These are phyloP conservation scores for Strongylocentrotus purpuratus DNA, from an alignment of 35 echinoderm and acorn worm species.

Conservation along the genomic window DNA sequence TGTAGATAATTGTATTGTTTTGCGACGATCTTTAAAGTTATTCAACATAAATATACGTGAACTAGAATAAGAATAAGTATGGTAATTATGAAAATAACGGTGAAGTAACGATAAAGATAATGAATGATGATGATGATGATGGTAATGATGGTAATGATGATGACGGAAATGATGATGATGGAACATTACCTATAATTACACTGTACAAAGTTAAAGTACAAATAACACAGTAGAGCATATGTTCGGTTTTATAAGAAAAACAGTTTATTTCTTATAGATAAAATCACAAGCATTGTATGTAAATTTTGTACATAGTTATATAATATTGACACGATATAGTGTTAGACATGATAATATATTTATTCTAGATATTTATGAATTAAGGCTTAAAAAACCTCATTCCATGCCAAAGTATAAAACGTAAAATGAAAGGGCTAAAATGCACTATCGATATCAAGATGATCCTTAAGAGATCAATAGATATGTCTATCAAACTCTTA, in stretches of 20 bases:
- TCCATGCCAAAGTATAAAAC: not conserved
- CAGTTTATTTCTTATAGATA: constrained; percentile 27
- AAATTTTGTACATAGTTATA: constrained; percentile 27
- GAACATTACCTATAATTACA: too few species aligned
- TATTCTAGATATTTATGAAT: not conserved
- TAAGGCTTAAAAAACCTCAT: not conserved
- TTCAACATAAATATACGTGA: too few species aligned
- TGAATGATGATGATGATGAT: too few species aligned
- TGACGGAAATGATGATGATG: too few species aligned
- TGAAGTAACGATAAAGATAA: too few species aligned
- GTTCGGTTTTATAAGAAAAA: constrained; percentile 36
- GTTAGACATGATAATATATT: not conserved
- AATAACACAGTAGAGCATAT: not conserved
- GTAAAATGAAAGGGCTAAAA: not conserved
- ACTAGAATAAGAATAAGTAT: too few species aligned
- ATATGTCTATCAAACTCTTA: too few species aligned
- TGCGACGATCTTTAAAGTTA: too few species aligned
- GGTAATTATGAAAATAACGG: too few species aligned
- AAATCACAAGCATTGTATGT: constrained; percentile 35
- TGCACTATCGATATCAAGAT: not conserved
- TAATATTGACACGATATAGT: not conserved
- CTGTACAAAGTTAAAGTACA: not conserved
- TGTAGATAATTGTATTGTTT: too few species aligned
- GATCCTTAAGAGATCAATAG: too few species aligned
- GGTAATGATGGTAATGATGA: too few species aligned